Evolutionary conservation across 1,140 invertebrate species (phyloP).

Genomic region (Homalodisca vitripennis): DNA sequence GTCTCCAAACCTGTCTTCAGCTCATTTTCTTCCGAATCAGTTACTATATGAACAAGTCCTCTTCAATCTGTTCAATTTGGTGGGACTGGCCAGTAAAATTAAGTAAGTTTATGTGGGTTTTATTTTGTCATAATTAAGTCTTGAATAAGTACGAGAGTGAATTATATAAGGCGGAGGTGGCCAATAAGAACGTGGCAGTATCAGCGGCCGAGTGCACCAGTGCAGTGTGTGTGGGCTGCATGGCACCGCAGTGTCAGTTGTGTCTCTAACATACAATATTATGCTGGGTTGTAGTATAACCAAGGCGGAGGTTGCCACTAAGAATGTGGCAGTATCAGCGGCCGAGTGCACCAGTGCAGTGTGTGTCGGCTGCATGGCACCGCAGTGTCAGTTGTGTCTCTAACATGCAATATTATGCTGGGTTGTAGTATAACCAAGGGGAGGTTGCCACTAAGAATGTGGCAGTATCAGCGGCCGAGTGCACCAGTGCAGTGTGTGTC

Average conservation of each 20-base stretch:
- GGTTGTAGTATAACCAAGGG: too few relatives aligned
- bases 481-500: constrained; percentile 55
- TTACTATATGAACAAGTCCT: constrained; percentile 91
- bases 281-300: background rate
- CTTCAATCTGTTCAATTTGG: constrained; percentile 78
- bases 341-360: constrained; percentile 61
- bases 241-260: constrained; percentile 66
- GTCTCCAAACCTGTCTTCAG: constrained; percentile 95
- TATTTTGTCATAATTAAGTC: too few relatives aligned
- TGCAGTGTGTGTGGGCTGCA: constrained; percentile 61
- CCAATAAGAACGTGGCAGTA: constrained; percentile 56
- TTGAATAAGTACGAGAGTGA: too few relatives aligned
- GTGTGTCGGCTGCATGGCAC: constrained; percentile 60
- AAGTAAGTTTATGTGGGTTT: constrained; percentile 29
- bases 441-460: constrained; percentile 46
- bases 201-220: constrained; percentile 69
- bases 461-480: constrained; percentile 70
- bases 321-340: too few relatives aligned
- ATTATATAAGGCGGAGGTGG: too few relatives aligned
- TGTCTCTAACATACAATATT: too few relatives aligned
- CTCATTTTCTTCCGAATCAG: constrained; percentile 86
- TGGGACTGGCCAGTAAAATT: constrained; percentile 63
- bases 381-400: constrained; percentile 77
- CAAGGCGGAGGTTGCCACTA: background rate
- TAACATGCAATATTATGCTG: too few relatives aligned